A percentile compares a stretch with the other conserved stretches of the same genome.
Evolutionary conservation across 2,888 invertebrate species (phyloP).

Genomic region (Noctua comes): DNA sequence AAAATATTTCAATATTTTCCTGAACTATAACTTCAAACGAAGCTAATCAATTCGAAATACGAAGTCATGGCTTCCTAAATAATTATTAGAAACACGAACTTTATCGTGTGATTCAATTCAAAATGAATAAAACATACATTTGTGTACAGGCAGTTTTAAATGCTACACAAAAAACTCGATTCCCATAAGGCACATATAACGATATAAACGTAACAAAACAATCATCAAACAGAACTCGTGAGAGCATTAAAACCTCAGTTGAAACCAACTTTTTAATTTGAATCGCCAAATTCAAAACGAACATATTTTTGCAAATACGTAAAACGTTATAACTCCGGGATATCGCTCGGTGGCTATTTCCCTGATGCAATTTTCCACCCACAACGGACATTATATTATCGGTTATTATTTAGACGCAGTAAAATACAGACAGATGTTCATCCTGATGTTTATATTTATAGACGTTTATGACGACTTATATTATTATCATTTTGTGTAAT

Average conservation of each 20-base stretch:
- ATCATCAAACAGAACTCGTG: slow-evolving; percentile 20
- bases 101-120: not conserved
- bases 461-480: slow-evolving; percentile 62
- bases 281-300: slow-evolving; percentile 23
- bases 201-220: slow-evolving; percentile 31
- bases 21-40: not conserved
- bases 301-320: slow-evolving; percentile 35
- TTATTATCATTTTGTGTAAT: slow-evolving; percentile 61
- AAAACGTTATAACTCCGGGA: slow-evolving; percentile 51
- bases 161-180: not conserved
- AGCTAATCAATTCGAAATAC: not conserved
- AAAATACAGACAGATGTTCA: slow-evolving; percentile 68
- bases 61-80: not conserved
- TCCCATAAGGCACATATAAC: slow-evolving; percentile 16
- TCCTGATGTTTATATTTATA: slow-evolving; percentile 64
- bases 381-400: slow-evolving; percentile 66
- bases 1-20: not conserved
- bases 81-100: not conserved
- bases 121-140: slow-evolving; percentile 14
- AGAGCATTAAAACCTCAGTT: slow-evolving; percentile 27
- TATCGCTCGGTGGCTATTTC: slow-evolving; percentile 57
- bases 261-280: slow-evolving; percentile 38
- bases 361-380: slow-evolving; percentile 79
- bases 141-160: not conserved
- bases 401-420: slow-evolving; percentile 68